These are phyloP conservation scores for Ginglymostoma cirratum DNA, from an alignment of 2,113 vertebrate genomes.

Conservation along the genomic window DNA sequence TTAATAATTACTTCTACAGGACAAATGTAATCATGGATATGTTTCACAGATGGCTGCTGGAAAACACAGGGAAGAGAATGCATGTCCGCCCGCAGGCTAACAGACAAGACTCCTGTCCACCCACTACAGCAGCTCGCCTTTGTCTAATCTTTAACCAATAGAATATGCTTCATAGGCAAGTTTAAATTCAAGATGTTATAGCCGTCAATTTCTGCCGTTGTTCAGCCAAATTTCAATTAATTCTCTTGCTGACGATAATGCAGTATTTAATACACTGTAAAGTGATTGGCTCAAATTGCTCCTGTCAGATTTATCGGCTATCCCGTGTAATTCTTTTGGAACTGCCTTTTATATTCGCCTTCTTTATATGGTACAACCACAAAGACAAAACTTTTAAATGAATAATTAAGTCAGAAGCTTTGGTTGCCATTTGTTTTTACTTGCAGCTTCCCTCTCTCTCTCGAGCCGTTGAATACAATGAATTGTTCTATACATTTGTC, in stretches of 20 bases:
- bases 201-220: not conserved
- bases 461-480: not conserved
- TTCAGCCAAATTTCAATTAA: not conserved
- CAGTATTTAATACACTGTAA: no score
- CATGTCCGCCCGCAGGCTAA: not conserved
- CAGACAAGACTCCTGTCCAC: not conserved
- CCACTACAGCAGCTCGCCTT: not conserved
- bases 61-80: not conserved
- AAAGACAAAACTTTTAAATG: not conserved
- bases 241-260: not conserved
- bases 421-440: not conserved
- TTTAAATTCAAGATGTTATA: not conserved
- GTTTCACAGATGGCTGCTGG: constrained; percentile 7
- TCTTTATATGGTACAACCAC: not conserved
- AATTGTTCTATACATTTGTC: not conserved
- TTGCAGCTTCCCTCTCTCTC: not conserved
- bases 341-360: not conserved
- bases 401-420: not conserved
- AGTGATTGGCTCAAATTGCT: not conserved
- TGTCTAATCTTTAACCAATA: not conserved
- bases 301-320: not conserved
- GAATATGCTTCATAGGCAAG: not conserved
- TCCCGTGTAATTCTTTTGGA: not conserved
- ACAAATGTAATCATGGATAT: constrained; percentile 15
- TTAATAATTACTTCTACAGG: constrained; percentile 20